These are phyloP conservation scores for Caligus rogercresseyi DNA, from an alignment of 1,140 invertebrate genomes.

Conservation along the genomic window DNA sequence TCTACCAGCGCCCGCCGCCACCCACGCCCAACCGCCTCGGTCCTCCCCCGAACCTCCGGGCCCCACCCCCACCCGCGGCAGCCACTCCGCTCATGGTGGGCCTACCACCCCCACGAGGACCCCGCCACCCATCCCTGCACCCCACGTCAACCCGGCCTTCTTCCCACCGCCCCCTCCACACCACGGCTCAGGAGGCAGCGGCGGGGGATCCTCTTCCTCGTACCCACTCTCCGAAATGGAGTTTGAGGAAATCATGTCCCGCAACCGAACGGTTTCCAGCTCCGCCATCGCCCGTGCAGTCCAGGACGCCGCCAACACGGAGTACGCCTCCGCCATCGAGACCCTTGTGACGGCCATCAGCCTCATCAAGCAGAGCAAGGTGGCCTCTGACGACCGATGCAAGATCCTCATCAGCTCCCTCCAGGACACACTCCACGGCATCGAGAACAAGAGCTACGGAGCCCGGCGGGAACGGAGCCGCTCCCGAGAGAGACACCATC, in stretches of 20 bases:
- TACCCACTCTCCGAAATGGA: conserved; percentile 61
- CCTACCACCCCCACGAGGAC: conserved; percentile 34
- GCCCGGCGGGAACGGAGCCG: conserved; percentile 37
- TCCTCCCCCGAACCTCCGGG: conserved; percentile 29
- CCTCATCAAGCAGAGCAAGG: conserved; percentile 94
- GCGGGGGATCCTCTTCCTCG: conserved; percentile 35
- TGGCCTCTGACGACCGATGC: conserved; percentile 89
- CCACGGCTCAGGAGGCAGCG: no score
- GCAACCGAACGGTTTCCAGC: conserved; percentile 90
- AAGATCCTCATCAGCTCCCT: conserved; percentile 92
- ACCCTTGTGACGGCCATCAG: conserved; percentile 96
- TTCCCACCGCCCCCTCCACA: conserved; percentile 52
- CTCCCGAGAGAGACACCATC: conserved; percentile 57
- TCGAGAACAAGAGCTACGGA: conserved; percentile 89
- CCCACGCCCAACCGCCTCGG: conserved; percentile 37
- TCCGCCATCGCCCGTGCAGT: conserved; percentile 91
- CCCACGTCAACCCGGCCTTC: conserved; percentile 90
- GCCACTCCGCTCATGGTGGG: conserved; percentile 7
- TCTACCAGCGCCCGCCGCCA: conserved; percentile 26
- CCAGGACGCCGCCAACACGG: conserved; percentile 81
- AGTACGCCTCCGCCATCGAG: conserved; percentile 93
- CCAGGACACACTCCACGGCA: conserved; percentile 87
- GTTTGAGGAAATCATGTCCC: conserved; percentile 94
- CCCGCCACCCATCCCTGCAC: conserved; percentile 46
- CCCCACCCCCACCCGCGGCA: conserved; percentile 22